Percentiles rank a stretch among this genome's conserved stretches.
Evolutionary conservation across 2,113 vertebrate species (phyloP).

Genomic region (Rhizomys pruinosus): DNA sequence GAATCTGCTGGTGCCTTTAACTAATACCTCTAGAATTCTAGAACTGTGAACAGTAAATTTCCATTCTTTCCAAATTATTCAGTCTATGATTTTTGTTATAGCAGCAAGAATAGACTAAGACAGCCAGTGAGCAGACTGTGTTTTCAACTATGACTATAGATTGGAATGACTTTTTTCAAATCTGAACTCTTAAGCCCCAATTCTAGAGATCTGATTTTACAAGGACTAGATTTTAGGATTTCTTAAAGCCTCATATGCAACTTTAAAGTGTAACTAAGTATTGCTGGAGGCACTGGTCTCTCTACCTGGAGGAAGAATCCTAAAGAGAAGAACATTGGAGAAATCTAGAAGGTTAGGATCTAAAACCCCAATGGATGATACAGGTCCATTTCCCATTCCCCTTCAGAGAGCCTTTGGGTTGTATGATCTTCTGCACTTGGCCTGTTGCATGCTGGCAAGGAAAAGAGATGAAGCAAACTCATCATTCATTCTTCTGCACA

Average conservation of each 20-base stretch:
- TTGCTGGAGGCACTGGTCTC: neutral
- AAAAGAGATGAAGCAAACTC: neutral
- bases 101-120: neutral
- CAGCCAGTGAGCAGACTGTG: neutral
- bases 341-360: neutral
- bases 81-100: neutral
- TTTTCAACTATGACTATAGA: neutral
- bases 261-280: neutral
- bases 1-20: neutral
- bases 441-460: neutral
- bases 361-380: neutral
- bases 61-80: neutral
- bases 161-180: neutral
- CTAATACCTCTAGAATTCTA: neutral
- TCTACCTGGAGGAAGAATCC: constrained; percentile 2
- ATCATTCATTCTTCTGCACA: constrained; percentile 14
- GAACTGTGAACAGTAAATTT: neutral
- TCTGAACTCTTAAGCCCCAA: neutral
- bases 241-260: neutral
- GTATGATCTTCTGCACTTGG: neutral
- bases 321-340: neutral
- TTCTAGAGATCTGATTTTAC: constrained; percentile 4
- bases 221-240: neutral
- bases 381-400: neutral
- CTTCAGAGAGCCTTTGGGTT: neutral